Evolutionary conservation across 2,888 invertebrate species (phyloP), one percentile per base, ranked within the genome.

Genomic region (Vesta saturnalis): DNA sequence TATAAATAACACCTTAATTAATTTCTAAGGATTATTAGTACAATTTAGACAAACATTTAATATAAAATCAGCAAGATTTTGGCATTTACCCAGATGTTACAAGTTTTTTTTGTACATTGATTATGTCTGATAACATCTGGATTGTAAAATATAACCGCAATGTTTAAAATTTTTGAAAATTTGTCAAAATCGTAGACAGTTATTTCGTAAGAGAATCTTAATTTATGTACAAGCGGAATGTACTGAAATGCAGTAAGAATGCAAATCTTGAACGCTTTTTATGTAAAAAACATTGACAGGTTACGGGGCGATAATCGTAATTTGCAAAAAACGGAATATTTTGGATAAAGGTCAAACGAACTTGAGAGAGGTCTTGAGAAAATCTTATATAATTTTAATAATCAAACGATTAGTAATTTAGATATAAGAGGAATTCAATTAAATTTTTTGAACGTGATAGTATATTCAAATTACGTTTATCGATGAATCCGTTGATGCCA

Each of bases 361-460:
- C 12, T 49, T 18, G 1, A 49, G 15, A 49, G 15, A 49, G 15
- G 49, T 49, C 16, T 16, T 49, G 49, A 15, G 49, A 49, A 49
- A 49, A 49, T 49, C 49, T 49, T 49, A 15, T 19, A 49, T 49
- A 49, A 49, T 49, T 49, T 49, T 19, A 49, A 49, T 49, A 49
- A 49, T 49, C 15, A 49, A 49, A 49, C 49, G 49, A 49, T 49
- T 49, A 49, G 49, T 49, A 49, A 19, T 49, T 49, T 49, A 49
- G 49, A 49, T 49, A 49, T 19, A 19, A 49, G 15, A 19, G 16
- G 49, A 49, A 49, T 49, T 49, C 49, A 49, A 49, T 49, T 49
- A 49, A 49, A 49, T 49, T 49, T 49, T 49, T 30, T 19, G 1
- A 49, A 49, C 49, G 49, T 49, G 49, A 49, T 49, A 49, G 15